Evolutionary conservation across 2,113 vertebrate species (phyloP).

Genomic region (Hylia prasina): DNA sequence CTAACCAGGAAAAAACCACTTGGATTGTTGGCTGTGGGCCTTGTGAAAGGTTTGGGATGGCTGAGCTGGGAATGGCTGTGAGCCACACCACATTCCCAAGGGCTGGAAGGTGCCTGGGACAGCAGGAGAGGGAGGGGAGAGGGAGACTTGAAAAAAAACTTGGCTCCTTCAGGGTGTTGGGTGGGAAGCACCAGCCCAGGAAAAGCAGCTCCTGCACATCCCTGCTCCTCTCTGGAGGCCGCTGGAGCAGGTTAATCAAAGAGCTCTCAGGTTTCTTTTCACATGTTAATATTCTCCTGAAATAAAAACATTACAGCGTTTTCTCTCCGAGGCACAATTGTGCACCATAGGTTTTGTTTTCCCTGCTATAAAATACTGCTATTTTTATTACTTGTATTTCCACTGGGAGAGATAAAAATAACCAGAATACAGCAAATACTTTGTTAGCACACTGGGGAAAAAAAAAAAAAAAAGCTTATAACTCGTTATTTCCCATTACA

Average conservation of each 20-base stretch:
- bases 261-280: slow-evolving; percentile 37
- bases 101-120: background rate
- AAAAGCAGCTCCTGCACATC: slow-evolving; percentile 4
- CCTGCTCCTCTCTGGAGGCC: background rate
- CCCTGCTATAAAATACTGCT: slow-evolving; percentile 47
- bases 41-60: background rate
- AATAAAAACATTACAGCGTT: slow-evolving; percentile 26
- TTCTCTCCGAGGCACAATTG: slow-evolving; percentile 21
- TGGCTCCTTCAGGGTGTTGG: background rate
- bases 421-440: slow-evolving; percentile 34
- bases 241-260: slow-evolving; percentile 41
- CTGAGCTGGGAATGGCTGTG: background rate
- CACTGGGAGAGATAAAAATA: slow-evolving; percentile 45
- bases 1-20: background rate
- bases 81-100: background rate
- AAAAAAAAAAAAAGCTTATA: accelerated
- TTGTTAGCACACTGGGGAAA: slow-evolving; percentile 2
- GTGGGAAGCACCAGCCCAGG: background rate
- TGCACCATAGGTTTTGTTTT: slow-evolving; percentile 39
- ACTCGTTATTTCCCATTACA: slow-evolving; percentile 30
- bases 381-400: slow-evolving; percentile 63
- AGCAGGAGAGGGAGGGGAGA: accelerated
- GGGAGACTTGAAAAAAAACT: no score
- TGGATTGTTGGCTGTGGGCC: background rate
- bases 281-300: slow-evolving; percentile 38